Percentiles rank a stretch among this genome's conserved stretches.
These are phyloP conservation scores for Eristalis pertinax DNA, from an alignment of 2,888 invertebrate genomes.

Conservation along the genomic window DNA sequence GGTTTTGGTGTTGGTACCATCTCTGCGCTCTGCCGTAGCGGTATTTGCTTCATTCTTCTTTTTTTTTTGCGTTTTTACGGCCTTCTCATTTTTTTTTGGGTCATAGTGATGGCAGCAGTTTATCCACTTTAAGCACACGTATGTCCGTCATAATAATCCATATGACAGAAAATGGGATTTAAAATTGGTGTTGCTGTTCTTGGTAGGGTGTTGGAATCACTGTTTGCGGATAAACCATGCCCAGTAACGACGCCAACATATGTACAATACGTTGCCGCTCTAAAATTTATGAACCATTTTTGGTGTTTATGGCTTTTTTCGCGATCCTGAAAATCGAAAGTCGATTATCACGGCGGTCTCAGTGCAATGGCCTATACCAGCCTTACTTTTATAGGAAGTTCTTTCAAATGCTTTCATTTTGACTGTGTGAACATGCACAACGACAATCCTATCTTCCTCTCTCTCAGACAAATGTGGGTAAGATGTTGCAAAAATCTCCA, in stretches of 20 bases:
- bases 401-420: not conserved
- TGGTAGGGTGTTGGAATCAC: slow-evolving; percentile 22
- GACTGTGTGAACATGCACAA: not conserved
- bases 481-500: no score
- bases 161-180: slow-evolving; percentile 64
- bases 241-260: slow-evolving; percentile 31
- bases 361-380: not conserved
- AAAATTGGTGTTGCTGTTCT: slow-evolving; percentile 37
- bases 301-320: slow-evolving; percentile 31
- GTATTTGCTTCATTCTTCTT: slow-evolving; percentile 17
- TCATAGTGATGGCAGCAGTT: slow-evolving; percentile 66
- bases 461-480: no score
- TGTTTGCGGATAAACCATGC: slow-evolving; percentile 36
- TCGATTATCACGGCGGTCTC: slow-evolving; percentile 13
- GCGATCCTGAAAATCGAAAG: slow-evolving; percentile 30
- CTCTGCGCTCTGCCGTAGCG: slow-evolving; percentile 8
- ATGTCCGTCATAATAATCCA: slow-evolving; percentile 70
- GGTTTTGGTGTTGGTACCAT: slow-evolving; percentile 48
- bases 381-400: not conserved
- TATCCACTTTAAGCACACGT: slow-evolving; percentile 65
- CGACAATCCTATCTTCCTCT: no score
- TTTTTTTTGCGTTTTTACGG: slow-evolving; percentile 16
- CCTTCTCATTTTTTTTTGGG: slow-evolving; percentile 42
- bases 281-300: slow-evolving; percentile 39
- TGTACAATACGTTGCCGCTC: slow-evolving; percentile 19